These are phyloP conservation scores for Calliopsis andreniformis DNA, from an alignment of 1,140 invertebrate genomes.

Conservation along the genomic window DNA sequence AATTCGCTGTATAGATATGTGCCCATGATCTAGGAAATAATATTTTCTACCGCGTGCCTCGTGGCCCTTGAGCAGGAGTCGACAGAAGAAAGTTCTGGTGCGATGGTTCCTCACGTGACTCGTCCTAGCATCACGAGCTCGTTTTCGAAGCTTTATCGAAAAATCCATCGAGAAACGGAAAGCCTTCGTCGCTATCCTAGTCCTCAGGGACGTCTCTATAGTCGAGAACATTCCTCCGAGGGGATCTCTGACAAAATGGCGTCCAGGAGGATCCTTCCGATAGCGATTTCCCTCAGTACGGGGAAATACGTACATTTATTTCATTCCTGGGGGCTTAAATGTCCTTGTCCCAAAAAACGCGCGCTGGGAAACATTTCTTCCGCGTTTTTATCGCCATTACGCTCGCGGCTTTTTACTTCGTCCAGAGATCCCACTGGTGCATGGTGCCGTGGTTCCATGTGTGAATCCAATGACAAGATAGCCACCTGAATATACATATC, in stretches of 20 bases:
- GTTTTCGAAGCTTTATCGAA: conserved; percentile 66
- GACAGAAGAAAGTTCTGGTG: conserved; percentile 3
- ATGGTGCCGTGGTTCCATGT: background rate
- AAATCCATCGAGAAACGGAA: conserved; percentile 61
- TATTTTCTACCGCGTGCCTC: conserved; percentile 50
- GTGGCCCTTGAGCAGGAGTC: background rate
- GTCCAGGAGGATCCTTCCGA: background rate
- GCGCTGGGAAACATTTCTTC: background rate
- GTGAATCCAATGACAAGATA: no score
- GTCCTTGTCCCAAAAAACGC: no score
- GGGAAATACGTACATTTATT: background rate
- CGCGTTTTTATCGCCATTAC: conserved; percentile 14
- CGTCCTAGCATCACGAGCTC: conserved; percentile 38
- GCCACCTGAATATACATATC: no score
- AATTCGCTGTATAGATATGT: conserved; percentile 35
- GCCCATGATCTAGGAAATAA: conserved; percentile 50
- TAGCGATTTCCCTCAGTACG: background rate
- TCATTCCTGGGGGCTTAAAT: background rate
- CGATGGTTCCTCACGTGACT: conserved; percentile 28
- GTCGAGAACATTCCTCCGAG: conserved; percentile 14
- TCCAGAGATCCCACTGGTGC: background rate
- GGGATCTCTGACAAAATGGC: conserved; percentile 1
- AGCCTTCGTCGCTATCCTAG: conserved; percentile 53
- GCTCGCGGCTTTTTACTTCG: background rate
- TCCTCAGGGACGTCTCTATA: conserved; percentile 31